Evolutionary conservation across 2,888 invertebrate species (phyloP).

Genomic region (Drosophila planitibia): DNA sequence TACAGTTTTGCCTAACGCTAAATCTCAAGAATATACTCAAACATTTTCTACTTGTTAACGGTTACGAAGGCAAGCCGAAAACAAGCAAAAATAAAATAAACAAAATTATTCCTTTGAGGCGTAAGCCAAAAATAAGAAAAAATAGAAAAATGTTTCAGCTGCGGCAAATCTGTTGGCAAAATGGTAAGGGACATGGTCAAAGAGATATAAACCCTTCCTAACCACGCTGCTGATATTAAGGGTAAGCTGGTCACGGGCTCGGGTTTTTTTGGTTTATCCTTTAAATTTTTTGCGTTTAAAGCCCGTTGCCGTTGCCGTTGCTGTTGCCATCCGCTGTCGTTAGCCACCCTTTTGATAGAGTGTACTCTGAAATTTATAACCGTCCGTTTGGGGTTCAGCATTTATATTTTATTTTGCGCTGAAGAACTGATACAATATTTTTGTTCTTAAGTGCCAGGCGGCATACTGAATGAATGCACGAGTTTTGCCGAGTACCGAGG

Average conservation of each 20-base stretch:
- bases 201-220: slow-evolving; percentile 69
- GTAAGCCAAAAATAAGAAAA: slow-evolving; percentile 32
- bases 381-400: slow-evolving; percentile 48
- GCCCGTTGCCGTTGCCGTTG: slow-evolving; percentile 39
- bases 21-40: slow-evolving; percentile 79
- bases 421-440: slow-evolving; percentile 80
- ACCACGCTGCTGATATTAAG: slow-evolving; percentile 33
- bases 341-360: slow-evolving; percentile 55
- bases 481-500: slow-evolving; percentile 29
- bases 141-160: slow-evolving; percentile 68
- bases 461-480: slow-evolving; percentile 48
- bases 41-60: slow-evolving; percentile 76
- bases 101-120: slow-evolving; percentile 74
- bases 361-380: slow-evolving; percentile 75
- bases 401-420: slow-evolving; percentile 75
- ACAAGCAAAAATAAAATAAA: slow-evolving; percentile 39
- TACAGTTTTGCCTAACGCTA: slow-evolving; percentile 77
- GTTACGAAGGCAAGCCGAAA: slow-evolving; percentile 57
- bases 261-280: slow-evolving; percentile 34
- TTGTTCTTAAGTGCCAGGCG: slow-evolving; percentile 48
- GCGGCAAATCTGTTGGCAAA: slow-evolving; percentile 68
- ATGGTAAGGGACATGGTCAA: slow-evolving; percentile 42
- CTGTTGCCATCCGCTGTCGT: slow-evolving; percentile 25
- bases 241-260: slow-evolving; percentile 5
- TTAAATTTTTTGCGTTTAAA: slow-evolving; percentile 80